phyloP scores from a whole-genome alignment of 2,797 vertebrate species.

The Knipowitschia caucasica region DNA sequence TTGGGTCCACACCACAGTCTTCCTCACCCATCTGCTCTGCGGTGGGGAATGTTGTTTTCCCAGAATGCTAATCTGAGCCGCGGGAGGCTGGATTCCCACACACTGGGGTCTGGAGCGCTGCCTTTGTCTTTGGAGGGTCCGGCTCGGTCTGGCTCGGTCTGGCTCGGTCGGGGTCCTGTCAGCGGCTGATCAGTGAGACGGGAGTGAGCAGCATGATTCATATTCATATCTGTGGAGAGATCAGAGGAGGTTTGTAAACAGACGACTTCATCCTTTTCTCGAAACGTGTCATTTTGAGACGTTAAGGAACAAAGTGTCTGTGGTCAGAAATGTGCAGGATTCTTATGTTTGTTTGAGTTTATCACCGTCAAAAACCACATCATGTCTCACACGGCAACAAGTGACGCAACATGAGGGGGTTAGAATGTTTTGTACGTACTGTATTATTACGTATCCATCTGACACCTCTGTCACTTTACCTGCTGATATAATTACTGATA shows the following conservation, averaged over 20 bases:
- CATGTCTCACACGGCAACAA: too few species aligned
- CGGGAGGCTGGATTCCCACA: constrained; percentile 69
- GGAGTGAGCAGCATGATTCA: constrained; percentile 3
- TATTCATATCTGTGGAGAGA: constrained; percentile 8
- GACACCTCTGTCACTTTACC: too few species aligned
- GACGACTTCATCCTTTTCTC: not conserved
- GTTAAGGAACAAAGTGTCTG: not conserved
- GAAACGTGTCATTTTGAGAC: not conserved
- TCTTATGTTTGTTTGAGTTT: too few species aligned
- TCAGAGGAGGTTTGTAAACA: constrained; percentile 4
- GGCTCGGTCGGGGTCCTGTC: constrained; percentile 42
- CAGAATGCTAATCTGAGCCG: constrained; percentile 70
- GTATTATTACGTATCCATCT: too few species aligned
- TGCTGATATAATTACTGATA: too few species aligned
- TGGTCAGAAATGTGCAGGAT: too few species aligned
- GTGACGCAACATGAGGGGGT: too few species aligned
- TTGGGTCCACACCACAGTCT: constrained; percentile 38
- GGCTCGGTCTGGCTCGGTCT: constrained; percentile 42
- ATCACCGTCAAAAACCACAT: too few species aligned
- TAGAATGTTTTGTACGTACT: too few species aligned
- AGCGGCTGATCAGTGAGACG: constrained; percentile 30
- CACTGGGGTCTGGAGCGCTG: constrained; percentile 50
- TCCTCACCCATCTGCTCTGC: constrained; percentile 62
- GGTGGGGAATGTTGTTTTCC: constrained; percentile 71
- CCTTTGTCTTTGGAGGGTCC: constrained; percentile 56